A percentile compares a stretch with the other conserved stretches of the same genome.
Conservation (phyloP, 2,888 invertebrate genomes). For the Odontocerum albicorne region DNA sequence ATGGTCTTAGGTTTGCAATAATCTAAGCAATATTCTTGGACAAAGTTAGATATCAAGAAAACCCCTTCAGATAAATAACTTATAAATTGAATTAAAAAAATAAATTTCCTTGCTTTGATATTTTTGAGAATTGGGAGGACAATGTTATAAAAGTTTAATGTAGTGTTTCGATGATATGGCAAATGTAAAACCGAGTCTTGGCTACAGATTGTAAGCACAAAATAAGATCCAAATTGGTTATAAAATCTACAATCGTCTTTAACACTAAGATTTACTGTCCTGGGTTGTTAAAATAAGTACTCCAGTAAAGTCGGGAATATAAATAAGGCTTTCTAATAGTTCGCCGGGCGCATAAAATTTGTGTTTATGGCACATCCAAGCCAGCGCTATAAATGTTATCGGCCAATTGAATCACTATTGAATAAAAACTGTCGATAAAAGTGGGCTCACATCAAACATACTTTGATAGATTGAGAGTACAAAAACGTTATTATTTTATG, state of each 20-base stretch:
- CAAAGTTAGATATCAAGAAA: too few species aligned
- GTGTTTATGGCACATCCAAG: slow-evolving; percentile 24
- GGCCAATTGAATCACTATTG: slow-evolving; percentile 13
- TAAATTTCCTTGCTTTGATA: too few species aligned
- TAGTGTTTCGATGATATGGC: too few species aligned
- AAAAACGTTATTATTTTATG: slow-evolving; percentile 15
- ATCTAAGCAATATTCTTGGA: too few species aligned
- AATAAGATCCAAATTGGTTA: neutral
- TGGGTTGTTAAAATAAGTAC: neutral
- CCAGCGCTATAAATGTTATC: slow-evolving; percentile 21
- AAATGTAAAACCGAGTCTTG: too few species aligned
- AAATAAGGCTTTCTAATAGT: slow-evolving; percentile 13
- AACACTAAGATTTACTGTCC: neutral
- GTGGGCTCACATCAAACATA: slow-evolving; percentile 3
- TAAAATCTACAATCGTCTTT: neutral
- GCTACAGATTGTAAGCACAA: neutral
- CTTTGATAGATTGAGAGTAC: slow-evolving; percentile 19
- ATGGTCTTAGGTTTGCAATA: too few species aligned
- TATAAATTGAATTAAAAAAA: too few species aligned
- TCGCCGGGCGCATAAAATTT: slow-evolving; percentile 13
- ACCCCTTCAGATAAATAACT: too few species aligned
- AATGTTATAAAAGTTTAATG: too few species aligned
- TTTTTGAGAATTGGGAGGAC: too few species aligned
- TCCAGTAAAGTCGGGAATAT: slow-evolving; percentile 6
- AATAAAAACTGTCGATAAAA: slow-evolving; percentile 21